Evolutionary conservation across 2,888 invertebrate species (phyloP), one percentile per base, ranked within the genome.

Genomic region (Diarsia mendica): DNA sequence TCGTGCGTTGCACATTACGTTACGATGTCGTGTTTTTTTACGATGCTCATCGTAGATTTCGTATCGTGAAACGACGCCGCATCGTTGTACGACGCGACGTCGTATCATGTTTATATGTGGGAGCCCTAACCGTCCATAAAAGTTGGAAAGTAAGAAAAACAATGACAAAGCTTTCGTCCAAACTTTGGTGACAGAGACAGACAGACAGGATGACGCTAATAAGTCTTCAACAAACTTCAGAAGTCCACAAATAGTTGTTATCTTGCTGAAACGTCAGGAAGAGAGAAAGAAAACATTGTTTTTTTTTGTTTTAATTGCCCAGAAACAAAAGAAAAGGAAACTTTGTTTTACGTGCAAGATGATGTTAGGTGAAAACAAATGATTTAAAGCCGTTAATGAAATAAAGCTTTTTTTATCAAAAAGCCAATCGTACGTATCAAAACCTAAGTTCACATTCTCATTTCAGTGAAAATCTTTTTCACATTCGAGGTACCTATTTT

Each of bases 171-270:
- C 80, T 65, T 60, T 75, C 46, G 65, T 49, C 39, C 23, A 28
- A 80, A 82, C 28, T 76, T 72, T 3, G 0, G 6, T 65, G 85
- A 84, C 86, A 82, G 20, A 51, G 74, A 78, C 39, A 8, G 15
- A 77, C 28, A 28, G 86, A 75, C 85, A 72, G 76, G 60, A 78
- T 75, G 85, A 85, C 85, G 61, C 68, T 85, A 84, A 85, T 85
- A 85, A 73, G 67, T 80, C 75, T 49, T 49, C 60, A 68, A 61
- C 72, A n/a, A 28, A 61, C 48, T 55, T 63, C 71, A 68, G 20
- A 75, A 77, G 72, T 76, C 69, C 73, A 78, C 33, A 85, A 84
- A 83, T 77, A 83, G 69, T 82, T 82, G 63, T 75, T 84, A 70
- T 72, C 80, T 72, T 33, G 15, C 51, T 64, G 13, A 75, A 74